Evolutionary conservation across 2,797 vertebrate species (phyloP).

Genomic region (Dermochelys coriacea): DNA sequence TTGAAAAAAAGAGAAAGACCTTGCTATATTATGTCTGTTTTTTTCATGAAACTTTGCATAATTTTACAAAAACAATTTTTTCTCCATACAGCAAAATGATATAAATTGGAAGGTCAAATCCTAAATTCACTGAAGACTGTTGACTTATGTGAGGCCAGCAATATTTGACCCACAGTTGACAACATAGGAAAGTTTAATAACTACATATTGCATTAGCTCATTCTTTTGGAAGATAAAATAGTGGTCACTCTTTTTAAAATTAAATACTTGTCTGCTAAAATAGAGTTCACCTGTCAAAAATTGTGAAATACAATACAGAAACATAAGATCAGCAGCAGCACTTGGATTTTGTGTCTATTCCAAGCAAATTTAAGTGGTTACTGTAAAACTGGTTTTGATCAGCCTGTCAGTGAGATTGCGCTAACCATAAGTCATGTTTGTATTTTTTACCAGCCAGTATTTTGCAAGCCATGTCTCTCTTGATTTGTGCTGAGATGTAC

Average conservation of each 20-base stretch:
- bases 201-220: background rate
- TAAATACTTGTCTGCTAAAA: background rate
- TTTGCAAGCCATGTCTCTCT: constrained; percentile 96
- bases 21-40: background rate
- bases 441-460: constrained; percentile 87
- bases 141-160: background rate
- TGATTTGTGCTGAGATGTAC: constrained; percentile 99
- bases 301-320: background rate
- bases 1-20: background rate
- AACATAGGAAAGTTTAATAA: rapidly evolving
- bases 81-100: background rate
- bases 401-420: background rate
- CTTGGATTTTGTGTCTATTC: background rate
- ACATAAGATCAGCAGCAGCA: rapidly evolving
- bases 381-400: background rate
- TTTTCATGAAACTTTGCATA: background rate
- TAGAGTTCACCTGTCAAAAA: background rate
- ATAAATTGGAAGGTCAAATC: background rate
- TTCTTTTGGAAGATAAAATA: background rate
- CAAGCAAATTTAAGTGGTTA: background rate
- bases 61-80: background rate
- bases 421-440: background rate
- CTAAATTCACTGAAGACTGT: background rate
- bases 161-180: background rate
- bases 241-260: background rate